These are phyloP conservation scores for Eupithecia vulgata DNA, from an alignment of 2,888 invertebrate species.

Conservation along the genomic window DNA sequence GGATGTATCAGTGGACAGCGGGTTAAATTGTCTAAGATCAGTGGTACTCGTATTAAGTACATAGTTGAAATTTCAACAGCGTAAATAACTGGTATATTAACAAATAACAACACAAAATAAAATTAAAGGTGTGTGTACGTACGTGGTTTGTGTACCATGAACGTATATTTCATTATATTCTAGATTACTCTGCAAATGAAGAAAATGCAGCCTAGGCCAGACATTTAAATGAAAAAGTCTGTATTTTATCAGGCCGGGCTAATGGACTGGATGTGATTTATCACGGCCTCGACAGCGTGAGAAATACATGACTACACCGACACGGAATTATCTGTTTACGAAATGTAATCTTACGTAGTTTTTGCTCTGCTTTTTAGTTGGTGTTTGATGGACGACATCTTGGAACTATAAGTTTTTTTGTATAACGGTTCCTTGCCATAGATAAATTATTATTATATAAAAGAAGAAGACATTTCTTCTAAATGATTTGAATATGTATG, in stretches of 20 bases:
- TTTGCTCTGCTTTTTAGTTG: not conserved
- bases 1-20: no score
- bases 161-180: not conserved
- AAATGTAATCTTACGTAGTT: not conserved
- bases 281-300: slow-evolving; percentile 18
- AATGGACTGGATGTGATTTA: slow-evolving; percentile 24
- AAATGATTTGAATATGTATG: no score
- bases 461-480: no score
- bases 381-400: not conserved
- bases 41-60: not conserved
- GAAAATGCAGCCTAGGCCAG: not conserved
- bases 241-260: slow-evolving; percentile 6
- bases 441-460: no score
- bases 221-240: not conserved
- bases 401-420: no score
- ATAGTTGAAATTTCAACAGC: not conserved
- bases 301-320: not conserved
- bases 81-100: no score
- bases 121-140: no score
- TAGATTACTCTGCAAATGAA: no score
- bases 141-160: not conserved
- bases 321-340: not conserved
- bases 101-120: no score
- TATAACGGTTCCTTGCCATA: no score
- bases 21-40: no score